These are phyloP conservation scores for Prunella himalayana DNA, from an alignment of 2,113 vertebrate genomes.

Conservation along the genomic window DNA sequence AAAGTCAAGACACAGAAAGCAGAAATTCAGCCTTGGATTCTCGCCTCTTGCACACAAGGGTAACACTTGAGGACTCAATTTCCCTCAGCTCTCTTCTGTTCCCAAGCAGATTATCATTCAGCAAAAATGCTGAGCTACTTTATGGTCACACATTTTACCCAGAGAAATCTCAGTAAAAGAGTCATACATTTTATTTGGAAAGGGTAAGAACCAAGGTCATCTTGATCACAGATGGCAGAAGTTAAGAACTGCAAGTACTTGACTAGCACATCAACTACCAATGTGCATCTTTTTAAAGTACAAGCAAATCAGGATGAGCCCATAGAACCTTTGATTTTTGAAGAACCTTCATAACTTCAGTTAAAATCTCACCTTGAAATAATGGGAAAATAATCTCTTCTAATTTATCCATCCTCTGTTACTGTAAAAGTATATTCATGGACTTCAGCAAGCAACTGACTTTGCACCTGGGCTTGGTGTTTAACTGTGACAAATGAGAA, in stretches of 20 bases:
- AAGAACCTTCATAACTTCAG: background rate
- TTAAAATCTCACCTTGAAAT: background rate
- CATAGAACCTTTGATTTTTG: background rate
- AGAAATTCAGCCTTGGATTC: background rate
- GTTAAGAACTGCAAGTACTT: background rate
- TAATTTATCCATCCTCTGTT: background rate
- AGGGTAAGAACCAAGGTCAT: constrained; percentile 19
- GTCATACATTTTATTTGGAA: background rate
- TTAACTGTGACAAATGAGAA: background rate
- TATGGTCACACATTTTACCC: background rate
- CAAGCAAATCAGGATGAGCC: background rate
- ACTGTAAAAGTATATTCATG: background rate
- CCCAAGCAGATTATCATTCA: background rate
- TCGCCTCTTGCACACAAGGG: background rate
- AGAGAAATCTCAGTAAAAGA: background rate
- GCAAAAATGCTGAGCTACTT: background rate
- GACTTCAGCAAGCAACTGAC: background rate
- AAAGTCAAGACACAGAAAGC: background rate
- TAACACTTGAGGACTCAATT: background rate
- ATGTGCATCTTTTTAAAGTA: background rate
- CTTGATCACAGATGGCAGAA: background rate
- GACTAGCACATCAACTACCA: background rate
- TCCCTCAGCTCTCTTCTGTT: background rate
- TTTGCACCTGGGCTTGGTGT: background rate
- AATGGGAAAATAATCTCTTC: background rate